Conservation (phyloP, 1,140 invertebrate genomes). For the Oscheius sp. region DNA sequence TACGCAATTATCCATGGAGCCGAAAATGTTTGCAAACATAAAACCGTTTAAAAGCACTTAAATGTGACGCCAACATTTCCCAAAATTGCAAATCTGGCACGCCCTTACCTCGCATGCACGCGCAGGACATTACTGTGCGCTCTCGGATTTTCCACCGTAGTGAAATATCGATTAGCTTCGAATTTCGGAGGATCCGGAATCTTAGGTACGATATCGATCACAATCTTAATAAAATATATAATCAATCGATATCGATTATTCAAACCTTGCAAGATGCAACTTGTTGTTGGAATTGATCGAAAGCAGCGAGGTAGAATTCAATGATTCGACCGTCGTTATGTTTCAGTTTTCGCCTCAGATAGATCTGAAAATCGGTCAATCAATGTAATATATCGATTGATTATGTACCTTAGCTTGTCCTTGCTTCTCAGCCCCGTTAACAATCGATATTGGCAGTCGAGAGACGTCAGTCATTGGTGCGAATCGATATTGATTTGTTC, state of each 20-base stretch:
- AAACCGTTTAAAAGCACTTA: too few species aligned
- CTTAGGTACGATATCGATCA: neutral
- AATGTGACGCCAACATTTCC: too few species aligned
- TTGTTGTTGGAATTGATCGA: neutral
- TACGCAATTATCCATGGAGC: too few species aligned
- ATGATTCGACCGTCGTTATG: neutral
- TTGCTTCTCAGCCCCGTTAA: neutral
- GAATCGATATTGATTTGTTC: neutral
- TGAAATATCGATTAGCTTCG: neutral
- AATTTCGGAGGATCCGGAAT: neutral
- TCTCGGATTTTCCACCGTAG: neutral
- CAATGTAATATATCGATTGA: neutral
- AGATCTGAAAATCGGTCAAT: neutral
- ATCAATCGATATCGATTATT: neutral
- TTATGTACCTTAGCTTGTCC: neutral
- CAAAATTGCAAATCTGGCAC: too few species aligned
- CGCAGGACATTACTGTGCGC: neutral
- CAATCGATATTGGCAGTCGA: neutral
- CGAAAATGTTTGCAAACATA: too few species aligned
- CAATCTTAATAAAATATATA: neutral
- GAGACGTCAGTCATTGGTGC: neutral
- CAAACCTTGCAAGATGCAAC: neutral
- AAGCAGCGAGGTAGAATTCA: constrained; percentile 11
- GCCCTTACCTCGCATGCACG: neutral
- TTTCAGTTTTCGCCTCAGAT: neutral